Evolutionary conservation across 2,797 vertebrate genomes (phyloP), one percentile per base, ranked within the genome.

Genomic region (Crax fasciolata): DNA sequence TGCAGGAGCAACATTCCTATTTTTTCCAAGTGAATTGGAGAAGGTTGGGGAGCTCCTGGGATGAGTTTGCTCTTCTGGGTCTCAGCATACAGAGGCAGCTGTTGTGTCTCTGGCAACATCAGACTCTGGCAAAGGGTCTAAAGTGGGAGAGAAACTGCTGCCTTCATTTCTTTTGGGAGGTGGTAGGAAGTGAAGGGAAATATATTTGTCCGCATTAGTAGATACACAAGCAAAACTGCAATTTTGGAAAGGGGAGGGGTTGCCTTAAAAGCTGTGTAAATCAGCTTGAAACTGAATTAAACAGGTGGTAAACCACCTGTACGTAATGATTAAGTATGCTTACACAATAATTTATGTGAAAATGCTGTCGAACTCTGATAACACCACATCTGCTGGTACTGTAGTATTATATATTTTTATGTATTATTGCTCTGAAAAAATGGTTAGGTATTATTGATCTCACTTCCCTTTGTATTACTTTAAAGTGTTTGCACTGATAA

Each of bases 281-380:
- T 97, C 96, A 97, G 82, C 96, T 94, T 88, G 92, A 96, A 95
- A 91, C 90, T 90, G 97, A 96, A 98, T 97, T 97, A 97, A 98
- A 90, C 94, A 98, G 97, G 97, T 96, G 94, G 96, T 93, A 93
- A 85, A 96, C 94, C 95, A 97, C 97, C 97, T 97, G 95, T 97
- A 97, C 75, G 66, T 93, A 95, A 89, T 97, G 97, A 97, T 98
- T 97, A 98, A 98, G 96, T 75, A 63, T 70, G 93, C 80, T 96
- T 96, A 94, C 84, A 93, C 46, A 96, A 97, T 97, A 96, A 98
- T 97, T 97, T 97, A 97, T 96, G 91, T 95, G 78, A 96, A 98
- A 98, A 95, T 93, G 70, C 71, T 97, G 89, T 97, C 91, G 93
- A 96, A 94, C 54, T 65, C 80, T 87, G 95, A 95, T 94, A 97